Evolutionary conservation across 2,888 invertebrate genomes (phyloP), one percentile per base, ranked within the genome.

Genomic region (Drosophila suboccidentalis): DNA sequence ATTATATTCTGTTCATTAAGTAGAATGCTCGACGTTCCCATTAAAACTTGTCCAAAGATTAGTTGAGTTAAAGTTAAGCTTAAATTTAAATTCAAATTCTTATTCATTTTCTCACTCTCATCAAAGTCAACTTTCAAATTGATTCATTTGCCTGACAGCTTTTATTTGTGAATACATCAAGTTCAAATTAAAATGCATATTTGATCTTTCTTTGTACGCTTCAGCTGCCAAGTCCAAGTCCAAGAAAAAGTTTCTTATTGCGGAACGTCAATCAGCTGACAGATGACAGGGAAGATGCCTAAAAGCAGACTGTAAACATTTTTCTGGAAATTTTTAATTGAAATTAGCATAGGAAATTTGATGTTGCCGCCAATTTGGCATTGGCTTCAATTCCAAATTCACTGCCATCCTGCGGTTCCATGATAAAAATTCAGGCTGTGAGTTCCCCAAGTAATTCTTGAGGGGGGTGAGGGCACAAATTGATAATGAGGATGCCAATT

Each of bases 301-400:
- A 17, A 32, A 17, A 54, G 65, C 41, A 53, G 64, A 54, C 15
- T 54, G 32, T 22, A 26, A 26, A 66, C 64, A 78, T 85, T 82
- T 75, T 75, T 86, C 80, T 38, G 34, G 26, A 69, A 68, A 78
- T 82, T 85, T 80, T 83, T 86, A 86, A 86, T 86, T 82, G 86
- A 86, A 82, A 82, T 82, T 82, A 83, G 71, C 82, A 80, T 83
- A 67, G 55, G 54, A 69, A 85, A 78, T 80, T 78, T 59, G 61
- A 70, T 66, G 82, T 55, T 66, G 59, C 77, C 82, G 49, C 80
- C 50, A 65, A 71, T 78, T 73, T 59, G 55, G 26, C 59, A 63
- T 47, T 44, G 59, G 64, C 68, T 62, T 19, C 38, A 61, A 61
- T 44, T 47, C 39, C 13, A 41, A 70, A 39, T 46, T 58, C 58